Evolutionary conservation across 2,113 vertebrate genomes (phyloP).

Genomic region (Pungitius pungitius): DNA sequence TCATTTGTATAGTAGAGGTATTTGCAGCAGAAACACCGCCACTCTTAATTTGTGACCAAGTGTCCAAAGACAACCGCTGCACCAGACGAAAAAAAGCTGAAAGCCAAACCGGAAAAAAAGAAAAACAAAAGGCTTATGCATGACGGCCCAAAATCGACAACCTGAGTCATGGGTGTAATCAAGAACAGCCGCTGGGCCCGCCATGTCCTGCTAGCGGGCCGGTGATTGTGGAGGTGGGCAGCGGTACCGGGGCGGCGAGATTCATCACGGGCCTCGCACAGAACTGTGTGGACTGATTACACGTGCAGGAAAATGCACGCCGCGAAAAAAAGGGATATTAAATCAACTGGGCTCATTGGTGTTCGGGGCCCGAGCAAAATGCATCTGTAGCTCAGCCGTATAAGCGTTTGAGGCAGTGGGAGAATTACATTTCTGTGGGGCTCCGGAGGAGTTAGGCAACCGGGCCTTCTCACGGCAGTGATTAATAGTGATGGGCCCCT

Average conservation of each 20-base stretch:
- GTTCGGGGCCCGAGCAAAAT: constrained; percentile 48
- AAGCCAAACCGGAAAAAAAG: background rate
- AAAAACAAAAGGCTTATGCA: constrained; percentile 31
- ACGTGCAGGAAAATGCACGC: constrained; percentile 68
- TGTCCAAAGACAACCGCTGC: constrained; percentile 22
- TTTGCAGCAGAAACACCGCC: constrained; percentile 36
- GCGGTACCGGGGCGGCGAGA: constrained; percentile 29
- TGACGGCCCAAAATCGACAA: constrained; percentile 54
- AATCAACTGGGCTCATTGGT: constrained; percentile 75
- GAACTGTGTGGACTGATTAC: constrained; percentile 75
- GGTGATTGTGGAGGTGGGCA: constrained; percentile 57
- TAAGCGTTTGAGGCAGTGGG: constrained; percentile 59
- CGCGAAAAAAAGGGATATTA: constrained; percentile 75
- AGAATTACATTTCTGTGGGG: constrained; percentile 69
- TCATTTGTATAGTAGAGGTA: background rate
- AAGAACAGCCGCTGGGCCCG: constrained; percentile 58
- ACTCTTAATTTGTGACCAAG: constrained; percentile 1
- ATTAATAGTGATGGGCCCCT: constrained; percentile 72
- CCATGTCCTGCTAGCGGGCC: constrained; percentile 46
- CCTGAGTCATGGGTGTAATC: constrained; percentile 71
- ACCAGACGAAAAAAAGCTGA: constrained; percentile 1
- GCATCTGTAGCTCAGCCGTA: constrained; percentile 48
- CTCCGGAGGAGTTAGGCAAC: constrained; percentile 62
- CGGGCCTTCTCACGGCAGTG: constrained; percentile 46
- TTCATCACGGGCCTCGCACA: constrained; percentile 66